A percentile compares a stretch with the other conserved stretches of the same genome.
Conservation (phyloP, 1,140 invertebrate species). For the Heterodera carotae region DNA sequence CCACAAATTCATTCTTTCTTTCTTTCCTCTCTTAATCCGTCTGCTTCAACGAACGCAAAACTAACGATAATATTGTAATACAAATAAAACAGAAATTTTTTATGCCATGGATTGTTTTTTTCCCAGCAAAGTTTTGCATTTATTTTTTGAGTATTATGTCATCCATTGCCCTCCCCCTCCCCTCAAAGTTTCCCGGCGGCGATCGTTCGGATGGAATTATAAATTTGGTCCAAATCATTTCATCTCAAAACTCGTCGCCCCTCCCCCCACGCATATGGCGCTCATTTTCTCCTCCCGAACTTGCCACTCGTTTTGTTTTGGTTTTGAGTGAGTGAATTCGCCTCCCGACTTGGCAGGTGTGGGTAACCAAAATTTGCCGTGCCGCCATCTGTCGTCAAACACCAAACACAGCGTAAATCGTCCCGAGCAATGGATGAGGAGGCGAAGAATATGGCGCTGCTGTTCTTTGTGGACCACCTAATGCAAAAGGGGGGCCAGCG, state of each 20-base stretch:
- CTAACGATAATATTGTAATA: too few species aligned
- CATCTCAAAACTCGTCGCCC: background rate
- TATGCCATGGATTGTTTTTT: too few species aligned
- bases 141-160: too few species aligned
- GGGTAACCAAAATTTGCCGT: background rate
- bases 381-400: constrained; percentile 1
- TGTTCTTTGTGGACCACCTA: constrained; percentile 91
- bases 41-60: too few species aligned
- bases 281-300: background rate
- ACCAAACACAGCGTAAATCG: background rate
- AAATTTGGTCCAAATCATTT: too few species aligned
- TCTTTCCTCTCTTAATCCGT: too few species aligned
- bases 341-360: background rate
- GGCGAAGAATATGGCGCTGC: constrained; percentile 79
- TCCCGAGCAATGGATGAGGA: constrained; percentile 28
- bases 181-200: too few species aligned
- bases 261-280: background rate
- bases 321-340: background rate
- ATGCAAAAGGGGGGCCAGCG: constrained; percentile 80
- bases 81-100: too few species aligned
- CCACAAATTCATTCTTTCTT: too few species aligned
- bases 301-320: too few species aligned
- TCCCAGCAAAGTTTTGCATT: too few species aligned
- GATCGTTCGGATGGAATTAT: background rate
- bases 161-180: background rate